Base-by-base conservation (phyloP, 1,140 invertebrate genomes). In the Calliphora vicina region DNA sequence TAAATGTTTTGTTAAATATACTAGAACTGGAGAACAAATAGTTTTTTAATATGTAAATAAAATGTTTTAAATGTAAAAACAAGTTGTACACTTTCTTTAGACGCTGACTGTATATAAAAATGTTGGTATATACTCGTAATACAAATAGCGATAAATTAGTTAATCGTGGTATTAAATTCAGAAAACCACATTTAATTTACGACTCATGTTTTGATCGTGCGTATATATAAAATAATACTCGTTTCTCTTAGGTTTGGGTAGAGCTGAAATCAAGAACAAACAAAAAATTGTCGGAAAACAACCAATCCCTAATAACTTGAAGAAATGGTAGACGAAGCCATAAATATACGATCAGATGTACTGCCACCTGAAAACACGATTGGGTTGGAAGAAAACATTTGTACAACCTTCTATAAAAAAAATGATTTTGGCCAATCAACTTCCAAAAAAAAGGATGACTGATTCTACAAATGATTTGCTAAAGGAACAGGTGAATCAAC, bases 301-400 rank as follows among this genome's bases (percentile, higher is more conserved):
- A 50, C 17, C 8, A 50, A 50, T 50, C 45, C 12, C 15, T 50
- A 50, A n/a, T 12, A 17, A 13, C 10, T 50, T 3, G 45, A 50
- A 3, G 12, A 50, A 50, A 50, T 50, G 45, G 45, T 50, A 83
- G 29, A 43, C 72, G 81, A 72, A 17, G 71, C 43, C 83, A 83
- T 83, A 84, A 83, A 82, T 82, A 80, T 57, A 50, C 81, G 74
- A 82, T 84, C 84, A 83, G 27, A 82, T 83, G 42, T 57, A 84
- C 83, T 74, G 82, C 83, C 78, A 84, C 80, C 67, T 80, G 45
- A 13, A 13, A 50, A 50, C 17, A 13, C n/a, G 12, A 17, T 13
- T 12, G 45, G 45, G 3, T 50, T 50, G 15, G 45, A 13, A 3
- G 45, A 50, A 50, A 50, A 17, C 12, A n/a, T 50, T 12, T 50